A percentile compares a stretch with the other conserved stretches of the same genome.
phyloP scores from a whole-genome alignment of 37 sponge, comb jelly and placozoan genomes.

The Lycopodina hypogea region DNA sequence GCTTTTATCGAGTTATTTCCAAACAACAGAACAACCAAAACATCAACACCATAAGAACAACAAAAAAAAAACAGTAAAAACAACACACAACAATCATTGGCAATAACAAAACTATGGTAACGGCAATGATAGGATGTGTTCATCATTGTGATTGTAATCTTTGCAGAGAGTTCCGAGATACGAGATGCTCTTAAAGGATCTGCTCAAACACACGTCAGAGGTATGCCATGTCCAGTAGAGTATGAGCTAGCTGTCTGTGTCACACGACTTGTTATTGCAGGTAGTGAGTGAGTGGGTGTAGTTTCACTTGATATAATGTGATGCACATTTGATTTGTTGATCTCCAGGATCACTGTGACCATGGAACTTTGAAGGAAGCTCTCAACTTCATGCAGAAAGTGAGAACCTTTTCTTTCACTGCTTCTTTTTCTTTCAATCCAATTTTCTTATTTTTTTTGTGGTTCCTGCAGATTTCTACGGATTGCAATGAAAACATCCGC shows the following conservation, averaged over 20 bases:
- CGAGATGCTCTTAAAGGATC: slow-evolving; percentile 73
- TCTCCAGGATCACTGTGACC: slow-evolving; percentile 63
- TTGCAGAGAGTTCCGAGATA: slow-evolving; percentile 75
- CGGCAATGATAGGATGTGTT: too few species aligned
- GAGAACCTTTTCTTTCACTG: not conserved
- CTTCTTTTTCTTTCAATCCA: not conserved
- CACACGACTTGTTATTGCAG: too few species aligned
- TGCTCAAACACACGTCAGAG: slow-evolving; percentile 65
- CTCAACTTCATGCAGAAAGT: slow-evolving; percentile 71
- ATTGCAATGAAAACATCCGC: slow-evolving; percentile 72
- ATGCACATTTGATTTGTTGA: not conserved
- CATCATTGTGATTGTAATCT: not conserved
- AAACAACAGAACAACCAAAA: too few species aligned
- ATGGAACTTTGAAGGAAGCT: slow-evolving; percentile 44
- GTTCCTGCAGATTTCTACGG: slow-evolving; percentile 50
- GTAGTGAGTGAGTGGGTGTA: too few species aligned
- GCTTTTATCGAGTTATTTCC: too few species aligned
- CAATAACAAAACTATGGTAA: too few species aligned
- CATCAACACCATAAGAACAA: too few species aligned
- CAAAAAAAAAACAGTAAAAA: too few species aligned
- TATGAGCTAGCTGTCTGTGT: not conserved
- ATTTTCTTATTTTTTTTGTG: not conserved
- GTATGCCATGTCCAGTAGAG: too few species aligned
- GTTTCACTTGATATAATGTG: not conserved
- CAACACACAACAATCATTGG: too few species aligned